Base-by-base conservation (phyloP, 2,888 invertebrate species). In the Tenthredo livida region DNA sequence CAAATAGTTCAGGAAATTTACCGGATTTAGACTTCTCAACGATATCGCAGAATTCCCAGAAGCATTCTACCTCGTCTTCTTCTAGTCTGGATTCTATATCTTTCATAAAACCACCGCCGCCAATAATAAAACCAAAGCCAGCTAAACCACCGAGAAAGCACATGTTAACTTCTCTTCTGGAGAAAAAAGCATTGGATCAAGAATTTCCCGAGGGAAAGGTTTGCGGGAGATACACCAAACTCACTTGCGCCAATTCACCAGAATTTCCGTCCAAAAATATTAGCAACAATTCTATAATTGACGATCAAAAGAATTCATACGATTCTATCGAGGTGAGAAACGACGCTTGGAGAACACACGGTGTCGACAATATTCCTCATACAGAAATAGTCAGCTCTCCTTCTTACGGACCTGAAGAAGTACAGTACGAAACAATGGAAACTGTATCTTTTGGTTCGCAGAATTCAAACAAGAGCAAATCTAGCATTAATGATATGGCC, bases 271-370 rank as follows among this genome's bases (percentile, higher is more conserved):
- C 70, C 50, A 70, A 54, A 15, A 70, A 61, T 15, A 65, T 43
- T 54, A 61, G n/a, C 58, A 84, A 58, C 85, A 78, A 54, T 75
- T 83, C 17, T 94, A 94, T 80, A 88, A 90, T 92, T 43, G 93
- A 94, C 65, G 94, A 94, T 5, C 94, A 94, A 85, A 94, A 94
- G 86, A 95, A 95, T 88, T 95, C 96, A 90, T 97, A 97, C 92
- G 97, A 97, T 90, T 95, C 96, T 90, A 95, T 97, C 40, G 97
- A 97, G 94, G 95, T 96, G 7, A 94, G 97, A 86, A 96, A 95
- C 89, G 96, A 97, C 89, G 97, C 97, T 10, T 97, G 97, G 97
- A 96, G 96, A 91, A 97, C 97, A 0, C 94, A 97, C 86, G 97
- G 97, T 0, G 95, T 97, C 29, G 96, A 96, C 90, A 96, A 96